Base-by-base conservation (phyloP, 2,888 invertebrate species). In the Coelogynopora nodosa region DNA sequence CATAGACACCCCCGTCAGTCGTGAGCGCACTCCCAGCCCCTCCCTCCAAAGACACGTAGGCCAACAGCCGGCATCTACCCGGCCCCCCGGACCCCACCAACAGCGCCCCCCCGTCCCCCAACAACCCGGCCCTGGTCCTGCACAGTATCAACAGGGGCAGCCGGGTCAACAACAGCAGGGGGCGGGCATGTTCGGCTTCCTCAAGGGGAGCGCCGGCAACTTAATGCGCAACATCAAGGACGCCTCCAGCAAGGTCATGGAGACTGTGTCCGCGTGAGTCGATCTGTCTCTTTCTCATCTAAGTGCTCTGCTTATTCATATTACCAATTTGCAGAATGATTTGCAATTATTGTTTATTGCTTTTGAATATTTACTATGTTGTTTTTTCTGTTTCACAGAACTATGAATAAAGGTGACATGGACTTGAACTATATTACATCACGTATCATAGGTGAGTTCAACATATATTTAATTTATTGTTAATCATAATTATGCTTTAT, bases 191-290 rank as follows among this genome's bases (percentile, higher is more conserved):
- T 92, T 93, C 88, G 91, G 96, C 0, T 96, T 96, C 0, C 93
- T 98, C 31, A 95, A 94, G 91, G 97, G 97, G 29, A 97, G 97
- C 84, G 97, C 86, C 13, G 86, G 86, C 0, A 80, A 31, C 29
- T 26, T 97, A 90, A 93, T 98, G 88, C 97, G 96, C 90, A 97
- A 97, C 91, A 93, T 98, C 30, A 97, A 97, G 92, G 98, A 98
- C 90, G 97, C 97, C 0, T 97, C 97, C 27, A 95, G 95, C 67
- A 97, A 97, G 93, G 97, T 98, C 74, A 97, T 98, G 95, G 96
- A 97, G 91, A 96, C 97, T 67, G 96, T 98, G 88, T 29, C 86
- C 31, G 85, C 85, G 83, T 85, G 13, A 84, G 31, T 85, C 26
- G 31, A n/a, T n/a, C n/a, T n/a, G n/a, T n/a, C n/a, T n/a, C n/a